Conservation (phyloP, 2,113 vertebrate genomes). For the Siniperca knerii region DNA sequence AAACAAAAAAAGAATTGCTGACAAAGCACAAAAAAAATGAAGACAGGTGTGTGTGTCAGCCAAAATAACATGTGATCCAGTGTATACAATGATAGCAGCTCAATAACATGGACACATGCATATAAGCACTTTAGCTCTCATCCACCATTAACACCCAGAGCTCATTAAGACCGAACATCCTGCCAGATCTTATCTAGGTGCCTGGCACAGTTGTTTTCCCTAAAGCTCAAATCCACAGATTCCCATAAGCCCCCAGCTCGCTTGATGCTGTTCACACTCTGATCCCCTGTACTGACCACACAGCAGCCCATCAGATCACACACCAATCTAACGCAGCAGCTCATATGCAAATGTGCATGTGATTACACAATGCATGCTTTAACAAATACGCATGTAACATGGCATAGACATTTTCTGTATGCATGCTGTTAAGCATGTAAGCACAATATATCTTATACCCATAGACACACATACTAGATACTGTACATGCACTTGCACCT, state of each 20-base stretch:
- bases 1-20: not conserved
- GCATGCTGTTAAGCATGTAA: not conserved
- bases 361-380: not conserved
- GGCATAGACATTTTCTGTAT: not conserved
- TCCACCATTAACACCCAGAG: constrained; percentile 34
- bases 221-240: constrained; percentile 52
- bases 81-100: not conserved
- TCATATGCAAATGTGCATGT: not conserved
- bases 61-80: not conserved
- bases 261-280: constrained; percentile 58
- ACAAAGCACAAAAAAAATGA: not conserved
- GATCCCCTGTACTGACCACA: constrained; percentile 57
- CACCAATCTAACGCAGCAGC: constrained; percentile 2
- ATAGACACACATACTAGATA: not conserved
- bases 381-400: not conserved
- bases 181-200: constrained; percentile 52
- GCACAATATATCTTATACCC: not conserved
- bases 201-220: constrained; percentile 20
- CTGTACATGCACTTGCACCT: constrained; percentile 9
- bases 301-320: constrained; percentile 36
- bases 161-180: constrained; percentile 51
- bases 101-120: constrained; percentile 10
- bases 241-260: constrained; percentile 46
- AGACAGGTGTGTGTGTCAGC: not conserved
- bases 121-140: constrained; percentile 15